Base-by-base conservation (phyloP, 1,140 invertebrate genomes). In the Melanaphis sacchari region DNA sequence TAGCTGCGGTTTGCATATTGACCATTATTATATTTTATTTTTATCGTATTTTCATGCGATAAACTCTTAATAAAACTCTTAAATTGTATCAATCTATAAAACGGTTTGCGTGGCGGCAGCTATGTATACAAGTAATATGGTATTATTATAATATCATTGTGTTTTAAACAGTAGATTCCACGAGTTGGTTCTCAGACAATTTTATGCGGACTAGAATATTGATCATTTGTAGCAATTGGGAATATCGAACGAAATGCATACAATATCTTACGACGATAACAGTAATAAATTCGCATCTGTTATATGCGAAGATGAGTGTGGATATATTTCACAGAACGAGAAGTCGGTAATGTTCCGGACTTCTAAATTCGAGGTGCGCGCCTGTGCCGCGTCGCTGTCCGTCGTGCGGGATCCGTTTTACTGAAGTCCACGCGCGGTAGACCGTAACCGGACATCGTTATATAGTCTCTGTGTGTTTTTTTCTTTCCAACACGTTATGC, bases 381-480 rank as follows among this genome's bases (percentile, higher is more conserved):
- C 15, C 31, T n/a, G 41, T 5, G n/a, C 18, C 31, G 18, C 26
- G 41, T 46, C 24, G 43, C 5, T 31, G 15, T 49, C 59, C 59
- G 31, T 49, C 84, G 31, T 49, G 43, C 40, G 84, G 84, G 52
- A 89, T 89, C 36, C 52, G 88, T 90, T 90, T 90, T 52, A 40
- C 38, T 5, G 0, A 54, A 90, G 88, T 90, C 88, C 49, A 54
- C 36, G 36, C 24, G 52, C 88, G 38, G 88, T 59, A 36, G 52
- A 90, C 88, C 88, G 88, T 90, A 59, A 59, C 88, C 52, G 24
- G 52, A 89, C 87, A 52, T 38, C 87, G 46, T n/a, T 46, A n/a
- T 87, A 18, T n/a, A 36, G 18, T 49, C 8, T 84, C 41, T 18
- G 41, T 43, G 24, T 85, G 11, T 85, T 24, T 26, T 41, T 41